Evolutionary conservation across 1,140 invertebrate species (phyloP).

Genomic region (Delia radicum): DNA sequence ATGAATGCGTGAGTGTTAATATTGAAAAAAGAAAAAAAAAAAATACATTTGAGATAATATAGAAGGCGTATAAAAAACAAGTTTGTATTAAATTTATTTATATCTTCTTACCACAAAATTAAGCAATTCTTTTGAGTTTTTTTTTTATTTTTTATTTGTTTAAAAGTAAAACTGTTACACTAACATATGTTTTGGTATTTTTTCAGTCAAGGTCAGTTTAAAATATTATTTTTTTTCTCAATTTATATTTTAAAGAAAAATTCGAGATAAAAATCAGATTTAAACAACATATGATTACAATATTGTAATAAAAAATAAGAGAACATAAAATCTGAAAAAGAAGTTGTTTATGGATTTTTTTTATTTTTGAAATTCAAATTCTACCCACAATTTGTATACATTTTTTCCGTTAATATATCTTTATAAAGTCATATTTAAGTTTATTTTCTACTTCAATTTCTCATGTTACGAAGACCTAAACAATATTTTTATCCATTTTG

Average conservation of each 20-base stretch:
- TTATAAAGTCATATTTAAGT: background rate
- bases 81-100: background rate
- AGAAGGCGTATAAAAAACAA: background rate
- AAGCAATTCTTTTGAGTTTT: background rate
- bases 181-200: background rate
- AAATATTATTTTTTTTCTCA: background rate
- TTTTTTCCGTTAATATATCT: background rate
- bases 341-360: background rate
- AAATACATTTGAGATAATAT: background rate
- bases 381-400: background rate
- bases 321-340: background rate
- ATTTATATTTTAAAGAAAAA: background rate
- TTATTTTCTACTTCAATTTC: background rate
- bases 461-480: too few species aligned
- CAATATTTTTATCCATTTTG: background rate
- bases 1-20: background rate
- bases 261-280: background rate
- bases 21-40: background rate
- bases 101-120: background rate
- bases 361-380: too few species aligned
- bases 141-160: background rate
- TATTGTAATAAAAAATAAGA: background rate
- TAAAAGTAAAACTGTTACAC: background rate
- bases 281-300: background rate
- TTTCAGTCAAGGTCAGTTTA: background rate